Evolutionary conservation across 2,888 invertebrate species (phyloP).

Genomic region (Watsonalla binaria): DNA sequence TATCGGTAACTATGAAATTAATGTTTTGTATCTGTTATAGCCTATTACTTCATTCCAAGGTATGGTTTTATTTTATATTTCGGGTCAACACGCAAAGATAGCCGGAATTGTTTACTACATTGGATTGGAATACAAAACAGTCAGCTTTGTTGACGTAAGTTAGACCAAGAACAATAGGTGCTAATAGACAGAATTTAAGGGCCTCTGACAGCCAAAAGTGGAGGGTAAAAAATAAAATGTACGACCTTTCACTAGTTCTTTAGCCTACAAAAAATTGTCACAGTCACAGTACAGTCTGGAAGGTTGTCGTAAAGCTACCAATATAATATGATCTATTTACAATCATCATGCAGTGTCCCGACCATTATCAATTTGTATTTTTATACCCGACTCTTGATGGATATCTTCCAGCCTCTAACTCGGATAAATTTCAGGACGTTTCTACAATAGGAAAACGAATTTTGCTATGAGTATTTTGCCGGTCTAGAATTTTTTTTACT

Average conservation of each 20-base stretch:
- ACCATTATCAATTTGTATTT: not conserved
- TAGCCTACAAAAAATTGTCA: not conserved
- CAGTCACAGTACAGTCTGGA: no score
- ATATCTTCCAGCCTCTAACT: not conserved
- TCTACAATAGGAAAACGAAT: not conserved
- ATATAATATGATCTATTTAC: not conserved
- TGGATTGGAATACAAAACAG: no score
- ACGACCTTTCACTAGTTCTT: not conserved
- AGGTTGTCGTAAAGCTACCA: no score
- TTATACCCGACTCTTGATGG: not conserved
- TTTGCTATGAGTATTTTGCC: not conserved
- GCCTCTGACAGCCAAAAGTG: no score
- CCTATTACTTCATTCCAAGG: no score
- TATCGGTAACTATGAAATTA: constrained; percentile 26
- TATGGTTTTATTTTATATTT: no score
- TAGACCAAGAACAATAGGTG: no score
- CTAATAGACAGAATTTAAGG: no score
- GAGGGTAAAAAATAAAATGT: no score
- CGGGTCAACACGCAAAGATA: no score
- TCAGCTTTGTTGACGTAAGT: no score
- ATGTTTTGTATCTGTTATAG: not conserved
- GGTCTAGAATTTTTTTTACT: not conserved
- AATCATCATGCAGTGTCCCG: not conserved
- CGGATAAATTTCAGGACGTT: not conserved
- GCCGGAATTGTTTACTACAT: no score